Base-by-base conservation (phyloP, 1,140 invertebrate species). In the Danaus melanippus region DNA sequence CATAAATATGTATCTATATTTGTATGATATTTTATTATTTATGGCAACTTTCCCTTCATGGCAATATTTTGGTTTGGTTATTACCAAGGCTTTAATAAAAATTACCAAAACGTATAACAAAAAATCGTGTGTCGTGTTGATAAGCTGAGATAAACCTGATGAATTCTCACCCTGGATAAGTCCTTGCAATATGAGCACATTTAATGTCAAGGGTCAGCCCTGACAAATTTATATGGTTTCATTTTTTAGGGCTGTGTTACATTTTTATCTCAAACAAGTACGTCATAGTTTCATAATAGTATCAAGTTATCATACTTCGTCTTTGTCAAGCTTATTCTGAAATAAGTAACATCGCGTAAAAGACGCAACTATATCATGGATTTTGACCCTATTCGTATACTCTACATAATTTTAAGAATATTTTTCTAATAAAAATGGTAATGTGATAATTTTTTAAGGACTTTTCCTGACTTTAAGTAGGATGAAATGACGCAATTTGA, bases 181-280 rank as follows among this genome's bases (percentile, higher is more conserved):
- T 74, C 76, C 75, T 74, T 84, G 81, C 76, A 75, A 79, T 84
- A 84, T 79, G 76, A 81, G 78, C 67, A 81, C 74, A 79, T 79
- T 81, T 79, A 61, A 61, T 52, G 64, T 61, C 66, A 71, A 74
- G 76, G 74, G 69, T 74, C 69, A 64, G 53, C 62, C 49, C 64
- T 83, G 76, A 83, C 78, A 79, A 84, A 84, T 81, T 43, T 51
- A 15, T 51, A 21, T 21, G 12, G 17, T 48, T 10, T 21, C 46
- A 48, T 48, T 48, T 48, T 48, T 50, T 11, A 12, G 48, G 39
- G 11, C 12, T 41, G 21, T 5, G 21, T 32, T 32, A 32, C 21
- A 32, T 32, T 32, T 32, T 32, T 32, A 32, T 32, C 21, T 32
- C 21, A 32, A 32, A 32, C 21, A 32, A 32, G 21, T 32, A 32